Evolutionary conservation across 1,140 invertebrate genomes (phyloP), one percentile per base, ranked within the genome.

Genomic region (Ceratosolen solmsi): DNA sequence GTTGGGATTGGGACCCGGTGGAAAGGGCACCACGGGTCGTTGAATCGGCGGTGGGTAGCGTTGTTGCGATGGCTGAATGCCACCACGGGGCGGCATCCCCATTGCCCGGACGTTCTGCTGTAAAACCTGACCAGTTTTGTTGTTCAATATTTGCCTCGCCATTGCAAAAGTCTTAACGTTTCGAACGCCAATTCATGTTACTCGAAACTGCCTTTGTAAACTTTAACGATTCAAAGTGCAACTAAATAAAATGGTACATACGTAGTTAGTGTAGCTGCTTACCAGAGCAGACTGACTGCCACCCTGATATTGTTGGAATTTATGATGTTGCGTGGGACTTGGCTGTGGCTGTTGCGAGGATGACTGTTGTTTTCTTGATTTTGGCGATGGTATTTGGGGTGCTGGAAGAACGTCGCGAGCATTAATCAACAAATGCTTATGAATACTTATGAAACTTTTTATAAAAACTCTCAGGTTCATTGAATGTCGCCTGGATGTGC

Each of bases 291-390:
- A 91, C 86, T 92, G 91, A 89, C 87, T 88, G 85, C 90, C 90
- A 86, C 89, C 88, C 87, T 92, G 92, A 87, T 92, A 92, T 86
- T 91, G 90, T 83, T 90, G 90, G 84, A 93, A 93, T 85, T 93
- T 93, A 82, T 93, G 93, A 86, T 93, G 93, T 79, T 93, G 93
- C 36, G 93, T 93, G 70, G 93, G 92, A 89, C 92, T 93, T 72
- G 92, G 92, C 84, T 93, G 93, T 54, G 92, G 91, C 86, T 93
- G 93, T 84, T 90, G 91, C 36, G 89, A 90, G 25, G 89, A 87
- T 8, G 89, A 85, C 82, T 91, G 91, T 80, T 92, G 91, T 79
- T 92, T 92, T 86, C 92, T 90, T 30, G 92, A 92, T 85, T 93
- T 93, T 82, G 92, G 92, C 33, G 92, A 93, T 70, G 92, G 90